Conservation (phyloP, 2,888 invertebrate genomes). For the Ditula angustiorana region DNA sequence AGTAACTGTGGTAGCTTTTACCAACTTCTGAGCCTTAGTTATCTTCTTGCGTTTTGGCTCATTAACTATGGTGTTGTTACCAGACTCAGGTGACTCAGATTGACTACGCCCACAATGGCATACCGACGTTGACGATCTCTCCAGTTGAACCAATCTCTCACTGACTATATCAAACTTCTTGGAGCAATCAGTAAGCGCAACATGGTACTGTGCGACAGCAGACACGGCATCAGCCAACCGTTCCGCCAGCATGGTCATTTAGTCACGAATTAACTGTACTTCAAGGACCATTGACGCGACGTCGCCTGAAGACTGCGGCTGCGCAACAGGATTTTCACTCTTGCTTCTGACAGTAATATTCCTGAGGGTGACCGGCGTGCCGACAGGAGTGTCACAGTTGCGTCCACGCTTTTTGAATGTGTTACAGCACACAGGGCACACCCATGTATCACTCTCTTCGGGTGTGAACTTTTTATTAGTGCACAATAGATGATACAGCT, state of each 20-base stretch:
- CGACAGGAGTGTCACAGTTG: not conserved
- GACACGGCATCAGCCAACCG: conserved; percentile 1
- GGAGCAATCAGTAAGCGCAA: not conserved
- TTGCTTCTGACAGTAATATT: not conserved
- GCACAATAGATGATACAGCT: conserved; percentile 5
- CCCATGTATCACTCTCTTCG: conserved; percentile 1
- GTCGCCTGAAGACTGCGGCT: not conserved
- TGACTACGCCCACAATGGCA: not conserved
- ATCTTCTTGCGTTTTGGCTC: not conserved
- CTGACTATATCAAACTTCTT: not conserved
- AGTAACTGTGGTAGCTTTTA: not conserved
- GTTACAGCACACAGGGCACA: not conserved
- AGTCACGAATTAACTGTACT: not conserved
- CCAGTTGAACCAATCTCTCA: not conserved
- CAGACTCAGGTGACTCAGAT: not conserved
- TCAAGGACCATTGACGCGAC: not conserved
- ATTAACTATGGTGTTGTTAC: not conserved
- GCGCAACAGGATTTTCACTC: not conserved
- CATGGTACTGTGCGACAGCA: not conserved
- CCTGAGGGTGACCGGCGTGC: conserved; percentile 5
- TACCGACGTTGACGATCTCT: not conserved
- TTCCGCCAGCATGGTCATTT: not conserved
- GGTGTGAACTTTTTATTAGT: not conserved
- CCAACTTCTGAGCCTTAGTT: not conserved
- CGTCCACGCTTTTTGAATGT: not conserved